Percentiles rank a stretch among this genome's conserved stretches.
Conservation (phyloP, 1,140 invertebrate genomes). For the Nomia melanderi region DNA sequence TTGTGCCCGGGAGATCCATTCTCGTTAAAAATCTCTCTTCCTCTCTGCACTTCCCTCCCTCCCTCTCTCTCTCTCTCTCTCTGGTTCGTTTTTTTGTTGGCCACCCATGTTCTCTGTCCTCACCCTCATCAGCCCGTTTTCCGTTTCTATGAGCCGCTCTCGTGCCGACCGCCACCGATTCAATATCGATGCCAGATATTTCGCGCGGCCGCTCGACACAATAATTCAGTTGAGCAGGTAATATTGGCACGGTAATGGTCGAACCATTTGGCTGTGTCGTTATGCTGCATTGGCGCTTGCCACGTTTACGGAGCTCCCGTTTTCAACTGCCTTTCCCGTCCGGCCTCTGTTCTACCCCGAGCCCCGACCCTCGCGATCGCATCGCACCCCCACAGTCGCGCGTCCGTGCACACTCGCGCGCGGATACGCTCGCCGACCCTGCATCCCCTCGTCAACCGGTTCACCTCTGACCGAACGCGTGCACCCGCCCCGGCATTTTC, state of each 20-base stretch:
- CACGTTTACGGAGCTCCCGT: conserved; percentile 69
- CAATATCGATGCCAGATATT: conserved; percentile 79
- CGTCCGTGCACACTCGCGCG: neutral
- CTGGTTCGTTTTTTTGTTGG: neutral
- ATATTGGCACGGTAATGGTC: conserved; percentile 75
- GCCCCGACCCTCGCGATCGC: too few species aligned
- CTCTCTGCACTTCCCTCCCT: neutral
- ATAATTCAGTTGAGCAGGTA: conserved; percentile 79
- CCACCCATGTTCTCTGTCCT: conserved; percentile 38
- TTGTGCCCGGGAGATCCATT: conserved; percentile 68
- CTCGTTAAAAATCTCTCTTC: conserved; percentile 64
- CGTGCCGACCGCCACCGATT: conserved; percentile 62
- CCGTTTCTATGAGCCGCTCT: conserved; percentile 15
- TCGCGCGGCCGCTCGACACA: conserved; percentile 72
- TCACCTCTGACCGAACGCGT: conserved; percentile 28
- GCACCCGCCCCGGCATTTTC: conserved; percentile 16
- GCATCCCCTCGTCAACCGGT: neutral
- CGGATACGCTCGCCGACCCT: too few species aligned
- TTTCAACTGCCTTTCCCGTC: conserved; percentile 53
- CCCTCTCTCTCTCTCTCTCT: neutral
- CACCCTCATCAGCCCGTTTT: conserved; percentile 23
- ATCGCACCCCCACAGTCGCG: conserved; percentile 1
- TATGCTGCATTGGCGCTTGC: conserved; percentile 75
- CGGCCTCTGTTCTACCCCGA: conserved; percentile 47
- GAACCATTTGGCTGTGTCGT: conserved; percentile 76